Conservation (phyloP, 2,797 vertebrate species). For the Gephyroberyx darwinii region DNA sequence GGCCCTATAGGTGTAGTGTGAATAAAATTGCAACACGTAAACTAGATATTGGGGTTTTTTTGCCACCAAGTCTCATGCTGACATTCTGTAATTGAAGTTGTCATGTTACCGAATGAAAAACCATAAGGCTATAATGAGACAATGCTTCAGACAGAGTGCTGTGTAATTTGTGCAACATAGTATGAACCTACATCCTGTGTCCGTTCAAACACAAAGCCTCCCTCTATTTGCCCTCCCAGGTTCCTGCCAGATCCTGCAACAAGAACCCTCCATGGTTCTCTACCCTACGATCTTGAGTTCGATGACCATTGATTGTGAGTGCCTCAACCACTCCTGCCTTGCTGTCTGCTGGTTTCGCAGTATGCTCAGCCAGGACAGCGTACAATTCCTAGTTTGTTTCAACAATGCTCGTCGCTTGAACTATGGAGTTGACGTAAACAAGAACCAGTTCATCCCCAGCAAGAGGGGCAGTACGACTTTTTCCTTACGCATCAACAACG, state of each 20-base stretch:
- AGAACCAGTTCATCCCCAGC: neutral
- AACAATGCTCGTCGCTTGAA: neutral
- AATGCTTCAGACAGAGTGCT: no score
- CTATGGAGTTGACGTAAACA: fast-evolving
- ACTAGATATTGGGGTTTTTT: neutral
- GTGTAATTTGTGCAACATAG: no score
- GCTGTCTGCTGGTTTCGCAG: conserved; percentile 72
- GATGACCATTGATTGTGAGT: conserved; percentile 59
- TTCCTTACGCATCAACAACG: conserved; percentile 54
- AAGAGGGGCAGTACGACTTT: conserved; percentile 17
- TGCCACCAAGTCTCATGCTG: no score
- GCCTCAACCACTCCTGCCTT: conserved; percentile 40
- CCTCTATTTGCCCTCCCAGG: conserved; percentile 42
- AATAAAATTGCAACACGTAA: neutral
- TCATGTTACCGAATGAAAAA: neutral
- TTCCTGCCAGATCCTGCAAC: conserved; percentile 12
- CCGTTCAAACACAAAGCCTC: neutral
- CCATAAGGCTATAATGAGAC: neutral
- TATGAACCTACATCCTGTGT: neutral
- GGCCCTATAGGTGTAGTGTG: neutral
- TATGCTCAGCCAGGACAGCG: fast-evolving
- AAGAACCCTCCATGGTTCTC: neutral
- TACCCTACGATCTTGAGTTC: conserved; percentile 46
- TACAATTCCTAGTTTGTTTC: conserved; percentile 52
- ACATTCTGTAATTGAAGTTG: no score